Evolutionary conservation across 2,113 vertebrate genomes (phyloP).

Genomic region (Spea multiplicata): DNA sequence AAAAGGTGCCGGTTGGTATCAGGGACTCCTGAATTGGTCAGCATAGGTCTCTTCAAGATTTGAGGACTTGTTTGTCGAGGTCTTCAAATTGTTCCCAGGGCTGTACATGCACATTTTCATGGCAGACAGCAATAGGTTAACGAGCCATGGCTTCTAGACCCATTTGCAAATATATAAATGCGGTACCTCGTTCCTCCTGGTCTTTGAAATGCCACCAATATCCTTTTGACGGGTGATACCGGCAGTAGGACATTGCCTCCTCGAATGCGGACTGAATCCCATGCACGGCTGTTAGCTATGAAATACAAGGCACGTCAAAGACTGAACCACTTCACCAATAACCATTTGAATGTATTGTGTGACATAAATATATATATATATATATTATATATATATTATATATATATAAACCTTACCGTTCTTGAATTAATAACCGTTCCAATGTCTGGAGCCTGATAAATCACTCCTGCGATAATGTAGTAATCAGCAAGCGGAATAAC

Average conservation of each 20-base stretch:
- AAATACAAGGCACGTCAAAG: slow-evolving; percentile 45
- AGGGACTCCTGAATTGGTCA: no score
- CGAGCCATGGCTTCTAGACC: no score
- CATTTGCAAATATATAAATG: no score
- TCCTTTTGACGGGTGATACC: slow-evolving; percentile 97
- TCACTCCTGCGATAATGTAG: slow-evolving; percentile 97
- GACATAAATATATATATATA: no score
- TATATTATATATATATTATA: no score
- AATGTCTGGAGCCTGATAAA: slow-evolving; percentile 96
- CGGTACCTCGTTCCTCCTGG: slow-evolving; percentile 90
- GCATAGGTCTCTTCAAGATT: no score
- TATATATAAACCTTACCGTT: slow-evolving; percentile 73
- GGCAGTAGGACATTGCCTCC: slow-evolving; percentile 95
- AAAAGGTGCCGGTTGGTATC: background rate
- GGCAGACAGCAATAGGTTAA: no score
- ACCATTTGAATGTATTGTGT: no score
- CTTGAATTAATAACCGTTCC: slow-evolving; percentile 96
- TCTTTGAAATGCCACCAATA: slow-evolving; percentile 99
- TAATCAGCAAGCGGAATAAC: slow-evolving; percentile 89
- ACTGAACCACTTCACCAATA: background rate
- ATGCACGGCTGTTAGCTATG: slow-evolving; percentile 90
- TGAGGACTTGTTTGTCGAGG: no score
- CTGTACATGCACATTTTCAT: no score
- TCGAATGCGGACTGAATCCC: slow-evolving; percentile 98
- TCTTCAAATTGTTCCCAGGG: no score